These are phyloP conservation scores for Sphaerophoria taeniata DNA, from an alignment of 2,888 invertebrate genomes.

Conservation along the genomic window DNA sequence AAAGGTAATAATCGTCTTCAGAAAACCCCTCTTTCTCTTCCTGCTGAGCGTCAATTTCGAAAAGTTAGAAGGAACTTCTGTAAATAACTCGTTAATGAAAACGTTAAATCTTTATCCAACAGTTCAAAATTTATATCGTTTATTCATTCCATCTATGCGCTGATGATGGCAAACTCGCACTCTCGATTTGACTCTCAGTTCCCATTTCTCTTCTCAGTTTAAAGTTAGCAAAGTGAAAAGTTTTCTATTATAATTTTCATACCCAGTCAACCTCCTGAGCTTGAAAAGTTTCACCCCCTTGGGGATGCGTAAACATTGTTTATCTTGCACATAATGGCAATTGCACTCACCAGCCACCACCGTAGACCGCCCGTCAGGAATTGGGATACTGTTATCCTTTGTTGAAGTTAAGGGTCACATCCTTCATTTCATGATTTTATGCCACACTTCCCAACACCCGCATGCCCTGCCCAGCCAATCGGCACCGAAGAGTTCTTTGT, in stretches of 20 bases:
- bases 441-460: slow-evolving; percentile 8
- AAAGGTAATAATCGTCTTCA: slow-evolving; percentile 22
- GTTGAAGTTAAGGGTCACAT: slow-evolving; percentile 39
- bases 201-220: not conserved
- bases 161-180: not conserved
- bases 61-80: slow-evolving; percentile 35
- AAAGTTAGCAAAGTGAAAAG: slow-evolving; percentile 48
- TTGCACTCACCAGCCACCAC: slow-evolving; percentile 21
- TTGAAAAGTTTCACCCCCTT: slow-evolving; percentile 1
- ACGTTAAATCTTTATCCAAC: slow-evolving; percentile 39
- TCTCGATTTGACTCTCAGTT: slow-evolving; percentile 11
- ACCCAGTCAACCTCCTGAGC: not conserved
- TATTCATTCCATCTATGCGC: slow-evolving; percentile 15
- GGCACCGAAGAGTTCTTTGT: too few relatives aligned
- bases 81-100: slow-evolving; percentile 44
- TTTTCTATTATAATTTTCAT: slow-evolving; percentile 34
- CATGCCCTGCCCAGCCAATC: not conserved
- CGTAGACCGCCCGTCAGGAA: not conserved
- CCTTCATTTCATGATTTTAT: not conserved
- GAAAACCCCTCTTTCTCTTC: not conserved
- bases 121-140: slow-evolving; percentile 18
- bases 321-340: slow-evolving; percentile 48
- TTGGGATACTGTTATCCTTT: slow-evolving; percentile 40
- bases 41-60: slow-evolving; percentile 2
- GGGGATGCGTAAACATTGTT: slow-evolving; percentile 42